phyloP scores from a whole-genome alignment of 2,888 invertebrate species.

The Allolobophora icterica region DNA sequence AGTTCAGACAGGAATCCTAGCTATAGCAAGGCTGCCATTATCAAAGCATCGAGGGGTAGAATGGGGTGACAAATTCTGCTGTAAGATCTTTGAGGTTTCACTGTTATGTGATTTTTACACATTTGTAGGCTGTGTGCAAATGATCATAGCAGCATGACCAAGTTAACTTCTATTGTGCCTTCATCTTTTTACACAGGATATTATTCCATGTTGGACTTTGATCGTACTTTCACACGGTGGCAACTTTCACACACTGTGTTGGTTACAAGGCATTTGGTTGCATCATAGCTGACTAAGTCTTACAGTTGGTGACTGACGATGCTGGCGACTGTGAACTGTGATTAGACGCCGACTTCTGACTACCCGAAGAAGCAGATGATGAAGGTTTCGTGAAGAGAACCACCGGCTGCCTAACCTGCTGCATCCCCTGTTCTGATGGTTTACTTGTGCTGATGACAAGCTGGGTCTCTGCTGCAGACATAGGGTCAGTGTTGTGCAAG shows the following conservation, averaged over 20 bases:
- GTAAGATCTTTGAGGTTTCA: not conserved
- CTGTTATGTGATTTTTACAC: not conserved
- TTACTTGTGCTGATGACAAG: constrained; percentile 43
- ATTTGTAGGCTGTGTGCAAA: not conserved
- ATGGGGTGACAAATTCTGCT: not conserved
- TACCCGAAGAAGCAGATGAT: constrained; percentile 57
- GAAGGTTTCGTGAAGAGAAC: constrained; percentile 55
- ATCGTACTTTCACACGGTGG: not conserved
- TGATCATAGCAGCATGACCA: constrained; percentile 2
- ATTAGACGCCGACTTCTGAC: constrained; percentile 56
- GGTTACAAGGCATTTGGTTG: constrained; percentile 9
- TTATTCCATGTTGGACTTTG: not conserved
- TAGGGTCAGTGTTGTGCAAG: constrained; percentile 43
- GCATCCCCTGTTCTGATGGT: constrained; percentile 34
- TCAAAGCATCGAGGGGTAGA: not conserved
- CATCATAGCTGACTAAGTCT: not conserved
- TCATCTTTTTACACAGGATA: not conserved
- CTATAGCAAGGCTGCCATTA: not conserved
- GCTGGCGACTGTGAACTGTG: constrained; percentile 51
- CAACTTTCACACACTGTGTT: not conserved
- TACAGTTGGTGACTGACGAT: constrained; percentile 26
- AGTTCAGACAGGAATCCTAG: not conserved
- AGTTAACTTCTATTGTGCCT: not conserved
- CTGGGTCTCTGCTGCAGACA: constrained; percentile 48
- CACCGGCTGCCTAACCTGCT: constrained; percentile 39